These are phyloP conservation scores for Platycnemis pennipes DNA, from an alignment of 2,888 invertebrate genomes.

Conservation along the genomic window DNA sequence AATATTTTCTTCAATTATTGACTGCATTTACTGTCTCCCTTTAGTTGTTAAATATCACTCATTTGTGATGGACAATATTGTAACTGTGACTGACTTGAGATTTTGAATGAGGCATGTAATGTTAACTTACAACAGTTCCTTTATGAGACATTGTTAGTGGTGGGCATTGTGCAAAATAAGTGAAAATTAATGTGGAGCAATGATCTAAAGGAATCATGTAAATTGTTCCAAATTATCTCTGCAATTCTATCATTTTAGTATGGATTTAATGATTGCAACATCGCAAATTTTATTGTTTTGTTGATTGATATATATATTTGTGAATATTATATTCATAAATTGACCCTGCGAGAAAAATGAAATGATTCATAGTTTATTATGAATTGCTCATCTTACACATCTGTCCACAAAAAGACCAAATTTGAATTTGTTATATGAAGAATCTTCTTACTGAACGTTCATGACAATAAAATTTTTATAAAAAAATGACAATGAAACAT, in stretches of 20 bases:
- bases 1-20: slow-evolving; percentile 26
- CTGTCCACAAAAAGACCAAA: slow-evolving; percentile 30
- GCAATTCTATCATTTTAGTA: slow-evolving; percentile 8
- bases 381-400: background rate
- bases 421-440: slow-evolving; percentile 18
- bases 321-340: slow-evolving; percentile 26
- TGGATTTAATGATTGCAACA: background rate
- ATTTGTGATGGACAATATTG: slow-evolving; percentile 40
- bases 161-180: slow-evolving; percentile 62
- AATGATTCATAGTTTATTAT: slow-evolving; percentile 28
- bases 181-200: slow-evolving; percentile 20
- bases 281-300: background rate
- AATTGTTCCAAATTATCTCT: slow-evolving; percentile 38
- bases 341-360: background rate
- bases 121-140: slow-evolving; percentile 54
- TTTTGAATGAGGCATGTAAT: slow-evolving; percentile 39
- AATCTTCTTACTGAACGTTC: slow-evolving; percentile 14
- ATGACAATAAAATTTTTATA: slow-evolving; percentile 33
- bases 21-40: slow-evolving; percentile 54
- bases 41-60: slow-evolving; percentile 38
- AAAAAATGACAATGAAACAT: background rate
- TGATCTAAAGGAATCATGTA: background rate
- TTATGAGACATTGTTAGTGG: slow-evolving; percentile 53
- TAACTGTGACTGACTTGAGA: slow-evolving; percentile 53
- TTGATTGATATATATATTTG: slow-evolving; percentile 25